Conservation (phyloP, 1,140 invertebrate species). For the Drosophila bocqueti region DNA sequence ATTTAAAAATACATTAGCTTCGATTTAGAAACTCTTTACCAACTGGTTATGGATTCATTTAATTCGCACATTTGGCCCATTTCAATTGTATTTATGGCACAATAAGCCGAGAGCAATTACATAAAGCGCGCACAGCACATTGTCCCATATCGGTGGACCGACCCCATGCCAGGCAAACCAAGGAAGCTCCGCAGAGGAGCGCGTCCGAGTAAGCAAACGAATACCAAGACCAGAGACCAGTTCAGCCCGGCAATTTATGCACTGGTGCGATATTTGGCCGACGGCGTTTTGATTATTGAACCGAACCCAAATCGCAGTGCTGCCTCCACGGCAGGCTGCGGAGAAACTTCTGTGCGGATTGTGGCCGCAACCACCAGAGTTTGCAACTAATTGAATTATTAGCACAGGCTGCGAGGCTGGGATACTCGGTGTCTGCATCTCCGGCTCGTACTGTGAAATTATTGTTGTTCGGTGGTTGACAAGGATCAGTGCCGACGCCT, state of each 20-base stretch:
- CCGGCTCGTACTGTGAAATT: slow-evolving; percentile 57
- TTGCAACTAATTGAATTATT: slow-evolving; percentile 83
- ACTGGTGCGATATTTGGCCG: slow-evolving; percentile 65
- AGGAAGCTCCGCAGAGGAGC: neutral
- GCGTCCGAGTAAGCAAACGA: slow-evolving; percentile 10
- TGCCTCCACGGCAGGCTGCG: slow-evolving; percentile 29
- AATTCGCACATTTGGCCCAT: slow-evolving; percentile 29
- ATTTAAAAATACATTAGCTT: neutral
- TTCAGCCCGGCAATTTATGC: slow-evolving; percentile 61
- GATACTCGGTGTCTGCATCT: slow-evolving; percentile 26
- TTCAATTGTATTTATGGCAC: slow-evolving; percentile 38
- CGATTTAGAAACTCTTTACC: slow-evolving; percentile 4
- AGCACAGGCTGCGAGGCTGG: slow-evolving; percentile 47
- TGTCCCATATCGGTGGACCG: slow-evolving; percentile 39
- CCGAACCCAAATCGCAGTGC: slow-evolving; percentile 30
- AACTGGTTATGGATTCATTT: slow-evolving; percentile 6
- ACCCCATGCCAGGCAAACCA: slow-evolving; percentile 41
- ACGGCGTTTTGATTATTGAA: slow-evolving; percentile 75
- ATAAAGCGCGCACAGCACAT: slow-evolving; percentile 32
- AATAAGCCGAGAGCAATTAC: slow-evolving; percentile 41
- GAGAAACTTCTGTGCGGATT: slow-evolving; percentile 44
- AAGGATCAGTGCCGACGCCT: slow-evolving; percentile 81
- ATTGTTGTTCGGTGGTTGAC: slow-evolving; percentile 79
- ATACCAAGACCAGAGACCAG: slow-evolving; percentile 23
- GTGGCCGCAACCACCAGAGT: slow-evolving; percentile 49